Percentiles rank a stretch among this genome's conserved stretches.
These are phyloP conservation scores for Oscheius sp. DNA, from an alignment of 1,140 invertebrate species.

Conservation along the genomic window DNA sequence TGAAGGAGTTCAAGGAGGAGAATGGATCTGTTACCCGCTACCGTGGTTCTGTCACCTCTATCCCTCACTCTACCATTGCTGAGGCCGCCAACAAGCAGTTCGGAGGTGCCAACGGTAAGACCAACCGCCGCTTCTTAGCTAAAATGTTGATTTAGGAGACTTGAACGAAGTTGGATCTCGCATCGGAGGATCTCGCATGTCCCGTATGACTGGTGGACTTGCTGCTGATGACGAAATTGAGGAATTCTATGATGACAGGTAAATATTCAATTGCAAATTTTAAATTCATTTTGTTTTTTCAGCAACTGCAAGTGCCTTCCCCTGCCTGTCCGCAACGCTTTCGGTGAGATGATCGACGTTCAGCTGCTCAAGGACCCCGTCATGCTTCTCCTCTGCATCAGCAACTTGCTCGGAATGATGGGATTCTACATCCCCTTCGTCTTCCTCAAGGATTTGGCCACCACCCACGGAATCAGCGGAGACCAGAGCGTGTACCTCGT, in stretches of 20 bases:
- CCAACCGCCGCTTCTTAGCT: no score
- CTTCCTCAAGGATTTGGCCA: conserved; percentile 69
- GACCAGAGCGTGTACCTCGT: conserved; percentile 72
- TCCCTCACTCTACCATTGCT: conserved; percentile 49
- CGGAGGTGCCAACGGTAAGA: background rate
- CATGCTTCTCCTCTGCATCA: conserved; percentile 86
- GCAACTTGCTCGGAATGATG: conserved; percentile 89
- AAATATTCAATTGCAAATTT: background rate
- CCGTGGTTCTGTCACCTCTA: conserved; percentile 58
- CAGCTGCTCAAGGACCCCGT: conserved; percentile 82
- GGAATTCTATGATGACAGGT: conserved; percentile 35
- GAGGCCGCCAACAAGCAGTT: conserved; percentile 38
- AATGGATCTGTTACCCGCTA: conserved; percentile 37
- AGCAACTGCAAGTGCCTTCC: conserved; percentile 54
- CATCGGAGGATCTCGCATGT: conserved; percentile 32
- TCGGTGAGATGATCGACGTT: conserved; percentile 83
- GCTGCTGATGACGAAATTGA: conserved; percentile 33
- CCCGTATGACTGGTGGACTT: conserved; percentile 15
- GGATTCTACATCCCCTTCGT: conserved; percentile 94
- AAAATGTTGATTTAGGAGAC: no score
- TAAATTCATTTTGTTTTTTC: conserved; percentile 11
- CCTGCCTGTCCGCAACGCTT: conserved; percentile 50
- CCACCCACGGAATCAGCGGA: conserved; percentile 47
- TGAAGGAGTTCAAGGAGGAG: conserved; percentile 58
- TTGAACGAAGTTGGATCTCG: conserved; percentile 5